Base-by-base conservation (phyloP, 1,140 invertebrate genomes). In the Galendromus occidentalis region DNA sequence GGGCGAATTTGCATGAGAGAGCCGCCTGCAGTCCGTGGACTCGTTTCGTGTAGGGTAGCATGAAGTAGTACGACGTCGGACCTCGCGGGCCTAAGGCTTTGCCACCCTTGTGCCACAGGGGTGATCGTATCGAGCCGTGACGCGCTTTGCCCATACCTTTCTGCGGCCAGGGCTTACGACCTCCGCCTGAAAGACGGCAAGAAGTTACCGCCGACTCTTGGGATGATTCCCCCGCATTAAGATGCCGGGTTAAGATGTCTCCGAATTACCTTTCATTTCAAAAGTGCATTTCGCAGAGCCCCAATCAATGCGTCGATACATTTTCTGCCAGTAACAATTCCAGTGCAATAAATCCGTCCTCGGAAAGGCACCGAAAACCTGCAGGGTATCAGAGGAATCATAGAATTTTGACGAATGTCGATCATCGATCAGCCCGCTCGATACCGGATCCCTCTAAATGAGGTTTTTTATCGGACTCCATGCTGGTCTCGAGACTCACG, bases 81-180 rank as follows among this genome's bases (percentile, higher is more conserved):
- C 87, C 85, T 51, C 91, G 25, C n/a, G 51, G 51, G 12, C 25
- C 30, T 2, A 33, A 42, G 4, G 41, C n/a, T 20, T 45, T 18
- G 67, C 76, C 91, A 39, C 82, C 81, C 44, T 71, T 70, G 33
- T 59, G 51, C 73, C 82, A 96, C 4, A 96, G 71, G 0, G 91
- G 91, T 2, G 91, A 90, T 68, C 90, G 80, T 67, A 87, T 90
- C 45, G 86, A 91, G 30, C 92, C 91, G 75, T 94, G 91, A 44
- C 95, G 79, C 28, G 94, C 86, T 71, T 82, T 79, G 0, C 95
- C 94, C 20, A 74, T 72, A 67, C 91, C 91, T 79, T 99, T 99
- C 73, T 98, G 95, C 7, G 86, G 88, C 88, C 91, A 94, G 0
- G 92, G 92, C 72, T 96, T 97, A 39, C 81, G 78, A 2, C 86